A percentile compares a stretch with the other conserved stretches of the same genome.
These are phyloP conservation scores for Terrapene triunguis DNA, from an alignment of 2,113 vertebrate species.

Conservation along the genomic window DNA sequence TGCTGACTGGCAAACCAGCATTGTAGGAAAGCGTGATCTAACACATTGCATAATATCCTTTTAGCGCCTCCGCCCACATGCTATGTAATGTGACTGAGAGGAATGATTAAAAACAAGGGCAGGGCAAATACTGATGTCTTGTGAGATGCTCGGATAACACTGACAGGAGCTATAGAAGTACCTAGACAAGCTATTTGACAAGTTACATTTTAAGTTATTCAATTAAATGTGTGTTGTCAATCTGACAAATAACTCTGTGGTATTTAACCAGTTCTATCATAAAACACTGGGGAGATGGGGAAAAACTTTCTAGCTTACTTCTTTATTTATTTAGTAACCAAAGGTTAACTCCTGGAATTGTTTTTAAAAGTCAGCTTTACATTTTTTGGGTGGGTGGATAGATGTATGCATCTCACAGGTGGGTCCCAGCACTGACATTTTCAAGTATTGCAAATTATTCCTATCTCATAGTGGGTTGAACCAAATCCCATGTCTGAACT, in stretches of 20 bases:
- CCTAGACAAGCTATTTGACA: neutral
- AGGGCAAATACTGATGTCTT: neutral
- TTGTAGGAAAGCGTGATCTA: neutral
- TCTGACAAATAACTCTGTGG: neutral
- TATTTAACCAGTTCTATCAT: neutral
- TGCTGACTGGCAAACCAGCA: neutral
- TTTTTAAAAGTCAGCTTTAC: neutral
- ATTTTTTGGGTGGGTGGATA: neutral
- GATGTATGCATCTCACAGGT: neutral
- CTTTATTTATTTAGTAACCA: neutral
- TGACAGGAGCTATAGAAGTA: neutral
- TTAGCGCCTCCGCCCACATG: neutral
- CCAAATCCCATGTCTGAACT: neutral
- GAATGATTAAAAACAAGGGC: neutral
- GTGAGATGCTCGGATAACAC: neutral
- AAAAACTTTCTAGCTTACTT: neutral
- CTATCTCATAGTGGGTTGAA: neutral
- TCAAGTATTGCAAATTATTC: neutral
- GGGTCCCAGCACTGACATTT: neutral
- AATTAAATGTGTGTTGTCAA: neutral
- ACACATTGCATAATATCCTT: neutral
- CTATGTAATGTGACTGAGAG: neutral
- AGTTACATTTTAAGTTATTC: neutral
- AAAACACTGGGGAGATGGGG: neutral
- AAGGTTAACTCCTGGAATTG: neutral